These are phyloP conservation scores for Micrasema minimum DNA, from an alignment of 1,140 invertebrate genomes.

Conservation along the genomic window DNA sequence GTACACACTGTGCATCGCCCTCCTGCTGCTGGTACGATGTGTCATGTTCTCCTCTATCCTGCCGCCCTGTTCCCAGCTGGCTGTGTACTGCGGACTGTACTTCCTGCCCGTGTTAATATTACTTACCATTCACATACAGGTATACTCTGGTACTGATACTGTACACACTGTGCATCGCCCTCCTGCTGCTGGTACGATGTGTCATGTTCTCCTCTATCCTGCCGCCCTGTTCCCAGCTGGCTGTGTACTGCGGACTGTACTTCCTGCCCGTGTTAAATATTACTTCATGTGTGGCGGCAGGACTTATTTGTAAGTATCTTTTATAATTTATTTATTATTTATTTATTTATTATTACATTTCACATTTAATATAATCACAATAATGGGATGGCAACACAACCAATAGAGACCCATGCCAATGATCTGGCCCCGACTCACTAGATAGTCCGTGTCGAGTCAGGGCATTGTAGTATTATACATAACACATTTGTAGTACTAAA, in stretches of 20 bases:
- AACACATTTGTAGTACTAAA: too few species aligned
- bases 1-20: slow-evolving; percentile 83
- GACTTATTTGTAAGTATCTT: slow-evolving; percentile 87
- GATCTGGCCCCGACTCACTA: too few species aligned
- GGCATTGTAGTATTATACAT: too few species aligned
- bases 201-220: slow-evolving; percentile 40
- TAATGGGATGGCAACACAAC: too few species aligned
- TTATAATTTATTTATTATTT: too few species aligned
- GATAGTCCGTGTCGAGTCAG: too few species aligned
- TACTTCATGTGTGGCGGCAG: slow-evolving; percentile 90
- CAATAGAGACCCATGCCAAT: too few species aligned
- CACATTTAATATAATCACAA: too few species aligned
- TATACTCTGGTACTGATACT: slow-evolving; percentile 96
- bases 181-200: slow-evolving; percentile 76
- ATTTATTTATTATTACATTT: too few species aligned
- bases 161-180: slow-evolving; percentile 83
- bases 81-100: slow-evolving; percentile 94
- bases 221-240: slow-evolving; percentile 60
- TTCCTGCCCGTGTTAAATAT: slow-evolving; percentile 90
- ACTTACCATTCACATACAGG: slow-evolving; percentile 70
- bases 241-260: slow-evolving; percentile 94
- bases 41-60: slow-evolving; percentile 40
- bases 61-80: slow-evolving; percentile 60
- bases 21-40: slow-evolving; percentile 76
- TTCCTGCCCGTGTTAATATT: slow-evolving; percentile 92